These are phyloP conservation scores for Alviniconcha strummeri DNA, from an alignment of 2,888 invertebrate genomes.

Conservation along the genomic window DNA sequence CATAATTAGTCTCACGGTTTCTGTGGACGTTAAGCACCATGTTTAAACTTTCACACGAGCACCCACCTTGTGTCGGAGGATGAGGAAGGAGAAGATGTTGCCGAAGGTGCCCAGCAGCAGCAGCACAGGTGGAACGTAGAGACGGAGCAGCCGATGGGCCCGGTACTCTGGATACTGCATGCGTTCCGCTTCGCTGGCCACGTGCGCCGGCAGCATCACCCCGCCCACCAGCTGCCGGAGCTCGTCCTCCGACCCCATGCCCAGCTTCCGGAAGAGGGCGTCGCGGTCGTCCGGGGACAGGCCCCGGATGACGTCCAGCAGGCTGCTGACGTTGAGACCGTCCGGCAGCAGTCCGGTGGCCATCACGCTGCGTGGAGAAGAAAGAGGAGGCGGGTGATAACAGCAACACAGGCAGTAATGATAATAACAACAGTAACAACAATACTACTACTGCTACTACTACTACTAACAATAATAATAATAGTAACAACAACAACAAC, in stretches of 20 bases:
- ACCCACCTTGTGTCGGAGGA: slow-evolving; percentile 58
- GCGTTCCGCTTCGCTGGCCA: slow-evolving; percentile 29
- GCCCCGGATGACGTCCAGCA: slow-evolving; percentile 32
- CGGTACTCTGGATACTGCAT: slow-evolving; percentile 52
- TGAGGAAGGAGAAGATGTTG: slow-evolving; percentile 66
- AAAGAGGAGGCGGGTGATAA: too few species aligned
- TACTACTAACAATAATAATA: not conserved
- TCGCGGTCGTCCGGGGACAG: slow-evolving; percentile 28
- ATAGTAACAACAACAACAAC: not conserved
- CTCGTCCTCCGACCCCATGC: slow-evolving; percentile 31
- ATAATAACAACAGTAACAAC: slow-evolving; percentile 5
- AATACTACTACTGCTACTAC: too few species aligned
- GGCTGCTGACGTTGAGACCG: slow-evolving; percentile 29
- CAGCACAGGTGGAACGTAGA: slow-evolving; percentile 65
- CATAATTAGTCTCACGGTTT: too few species aligned
- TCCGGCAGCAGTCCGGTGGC: not conserved
- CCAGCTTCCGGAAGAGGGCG: slow-evolving; percentile 22
- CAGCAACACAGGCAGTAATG: not conserved
- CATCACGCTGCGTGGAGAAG: not conserved
- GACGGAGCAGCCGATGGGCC: slow-evolving; percentile 54
- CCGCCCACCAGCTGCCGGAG: slow-evolving; percentile 27
- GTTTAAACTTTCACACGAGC: too few species aligned
- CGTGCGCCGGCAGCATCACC: slow-evolving; percentile 12
- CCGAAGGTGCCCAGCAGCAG: slow-evolving; percentile 69
- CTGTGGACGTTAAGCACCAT: too few species aligned